These are phyloP conservation scores for Micoletzkya japonica DNA, from an alignment of 2,888 invertebrate species.

Conservation along the genomic window DNA sequence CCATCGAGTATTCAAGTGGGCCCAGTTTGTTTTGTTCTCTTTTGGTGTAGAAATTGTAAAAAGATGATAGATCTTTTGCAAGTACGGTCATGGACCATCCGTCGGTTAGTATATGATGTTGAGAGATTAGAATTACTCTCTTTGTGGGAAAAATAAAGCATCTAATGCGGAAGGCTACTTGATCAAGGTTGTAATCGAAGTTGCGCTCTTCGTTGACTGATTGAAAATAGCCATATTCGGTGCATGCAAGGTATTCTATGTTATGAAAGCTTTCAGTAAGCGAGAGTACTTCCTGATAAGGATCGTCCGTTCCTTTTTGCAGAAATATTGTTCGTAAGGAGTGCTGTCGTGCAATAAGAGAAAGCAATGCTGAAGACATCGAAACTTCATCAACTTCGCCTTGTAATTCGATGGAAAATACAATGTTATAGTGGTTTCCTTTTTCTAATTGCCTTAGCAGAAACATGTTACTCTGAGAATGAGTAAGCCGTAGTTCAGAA, in stretches of 20 bases:
- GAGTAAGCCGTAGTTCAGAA: constrained; percentile 37
- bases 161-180: constrained; percentile 29
- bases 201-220: constrained; percentile 29
- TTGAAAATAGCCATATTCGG: neutral
- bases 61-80: constrained; percentile 32
- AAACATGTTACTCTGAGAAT: constrained; percentile 56
- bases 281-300: constrained; percentile 34
- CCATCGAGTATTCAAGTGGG: constrained; percentile 9
- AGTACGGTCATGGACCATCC: constrained; percentile 62
- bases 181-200: constrained; percentile 31
- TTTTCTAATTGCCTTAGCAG: constrained; percentile 42
- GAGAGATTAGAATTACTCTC: constrained; percentile 40
- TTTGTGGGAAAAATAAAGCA: neutral
- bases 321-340: constrained; percentile 41
- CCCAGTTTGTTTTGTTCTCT: neutral
- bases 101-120: constrained; percentile 60
- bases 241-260: constrained; percentile 14
- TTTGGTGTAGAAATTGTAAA: constrained; percentile 4
- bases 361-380: constrained; percentile 32
- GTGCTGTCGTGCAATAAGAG: constrained; percentile 41
- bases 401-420: constrained; percentile 43
- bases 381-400: constrained; percentile 30
- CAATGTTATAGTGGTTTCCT: constrained; percentile 51
- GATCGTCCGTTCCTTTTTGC: constrained; percentile 7
- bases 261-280: constrained; percentile 40